These are phyloP conservation scores for Tenualosa thibaudeaui DNA, from an alignment of 2,797 vertebrate genomes.

Conservation along the genomic window DNA sequence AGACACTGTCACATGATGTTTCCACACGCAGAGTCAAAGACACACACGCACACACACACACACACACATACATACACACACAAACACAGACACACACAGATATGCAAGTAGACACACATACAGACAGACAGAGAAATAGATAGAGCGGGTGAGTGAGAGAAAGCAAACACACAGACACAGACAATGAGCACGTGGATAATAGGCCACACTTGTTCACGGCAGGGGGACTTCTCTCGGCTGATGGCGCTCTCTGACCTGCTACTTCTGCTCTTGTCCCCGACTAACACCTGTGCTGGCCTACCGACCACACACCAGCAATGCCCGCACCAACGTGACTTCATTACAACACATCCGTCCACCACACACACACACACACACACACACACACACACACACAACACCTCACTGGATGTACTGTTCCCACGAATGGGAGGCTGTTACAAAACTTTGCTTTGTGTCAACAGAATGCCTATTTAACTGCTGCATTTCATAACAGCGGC, in stretches of 20 bases:
- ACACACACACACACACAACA: neutral
- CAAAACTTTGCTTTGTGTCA: neutral
- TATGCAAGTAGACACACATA: neutral
- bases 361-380: neutral
- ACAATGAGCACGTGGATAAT: constrained; percentile 43
- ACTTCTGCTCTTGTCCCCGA: constrained; percentile 18
- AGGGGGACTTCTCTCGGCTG: constrained; percentile 41
- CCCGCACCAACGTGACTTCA: neutral
- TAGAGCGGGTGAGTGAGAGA: neutral
- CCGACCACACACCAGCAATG: neutral
- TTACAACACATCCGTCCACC: neutral
- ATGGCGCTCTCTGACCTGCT: constrained; percentile 37
- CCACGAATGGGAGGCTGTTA: neutral
- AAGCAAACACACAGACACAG: constrained; percentile 28
- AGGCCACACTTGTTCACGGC: constrained; percentile 44
- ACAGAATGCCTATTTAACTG: neutral
- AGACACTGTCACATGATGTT: constrained; percentile 10
- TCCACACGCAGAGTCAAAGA: constrained; percentile 3
- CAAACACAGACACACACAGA: neutral
- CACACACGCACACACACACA: neutral
- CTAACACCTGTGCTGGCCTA: neutral
- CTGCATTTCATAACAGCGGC: neutral
- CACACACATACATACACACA: neutral
- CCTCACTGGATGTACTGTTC: neutral
- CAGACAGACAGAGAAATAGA: neutral